Conservation (phyloP, 2,888 invertebrate genomes). For the Axea sp. region DNA sequence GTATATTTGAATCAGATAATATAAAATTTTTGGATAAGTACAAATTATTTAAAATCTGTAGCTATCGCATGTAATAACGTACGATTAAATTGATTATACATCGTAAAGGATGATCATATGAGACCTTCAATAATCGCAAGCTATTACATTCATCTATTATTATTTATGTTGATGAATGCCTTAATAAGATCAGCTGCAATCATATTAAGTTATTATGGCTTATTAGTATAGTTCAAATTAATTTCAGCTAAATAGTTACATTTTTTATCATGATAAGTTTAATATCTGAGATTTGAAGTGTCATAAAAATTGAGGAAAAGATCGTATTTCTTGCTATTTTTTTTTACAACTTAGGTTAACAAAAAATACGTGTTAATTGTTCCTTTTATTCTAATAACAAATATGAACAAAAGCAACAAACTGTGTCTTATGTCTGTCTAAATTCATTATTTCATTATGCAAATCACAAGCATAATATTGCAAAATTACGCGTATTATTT, state of each 20-base stretch:
- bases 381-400: constrained; percentile 5
- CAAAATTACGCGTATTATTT: too few species aligned
- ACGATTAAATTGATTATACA: constrained; percentile 21
- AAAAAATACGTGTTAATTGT: constrained; percentile 24
- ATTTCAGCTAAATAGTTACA: constrained; percentile 8
- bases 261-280: not conserved
- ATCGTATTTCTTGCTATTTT: too few species aligned
- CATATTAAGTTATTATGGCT: constrained; percentile 29
- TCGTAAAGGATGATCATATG: constrained; percentile 8
- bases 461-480: too few species aligned
- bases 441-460: too few species aligned
- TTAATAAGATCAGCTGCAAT: constrained; percentile 30
- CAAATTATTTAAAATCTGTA: not conserved
- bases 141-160: constrained; percentile 22
- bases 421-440: too few species aligned
- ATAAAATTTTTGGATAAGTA: too few species aligned
- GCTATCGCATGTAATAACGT: constrained; percentile 3
- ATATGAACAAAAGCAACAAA: too few species aligned
- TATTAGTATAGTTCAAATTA: constrained; percentile 28
- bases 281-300: not conserved
- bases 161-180: constrained; percentile 33
- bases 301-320: constrained; percentile 2
- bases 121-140: constrained; percentile 5
- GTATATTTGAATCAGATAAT: too few species aligned
- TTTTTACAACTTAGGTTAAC: constrained; percentile 12